Evolutionary conservation across 2,113 vertebrate species (phyloP), one percentile per base, ranked within the genome.

Genomic region (Hepsetus odoe): DNA sequence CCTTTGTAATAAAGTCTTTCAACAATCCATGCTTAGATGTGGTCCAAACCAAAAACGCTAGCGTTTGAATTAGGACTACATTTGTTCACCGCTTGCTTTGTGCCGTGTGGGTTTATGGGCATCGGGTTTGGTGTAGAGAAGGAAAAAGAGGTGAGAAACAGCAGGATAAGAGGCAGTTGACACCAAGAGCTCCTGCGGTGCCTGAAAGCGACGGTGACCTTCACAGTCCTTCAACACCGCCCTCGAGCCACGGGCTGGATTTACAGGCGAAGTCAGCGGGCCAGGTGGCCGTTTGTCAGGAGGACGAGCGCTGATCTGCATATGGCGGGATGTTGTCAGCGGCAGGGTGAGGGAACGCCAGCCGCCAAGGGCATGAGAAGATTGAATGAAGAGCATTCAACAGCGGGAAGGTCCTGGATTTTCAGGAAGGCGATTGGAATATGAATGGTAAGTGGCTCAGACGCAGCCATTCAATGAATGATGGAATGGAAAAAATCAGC

Each of bases 141-240:
- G 42, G 12, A 14, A 44, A 44, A 44, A 2, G 12, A 44, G 51
- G 12, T 14, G 55, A 33, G 18, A 32, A 35, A 20, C 32, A 65
- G 20, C n/a, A 16, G 40, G 6, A 62, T 16, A 32, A 18, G 51
- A 49, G 12, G 4, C 46, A 5, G 46, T 6, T 5, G 18, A 49
- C 4, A 14, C 38, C 26, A 4, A 18, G 3, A 24, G 16, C 2
- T 58, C 35, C 65, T 46, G 75, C 53, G 49, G 20, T 26, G 26
- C 8, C 44, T 49, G 58, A 26, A 66, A 44, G 26, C 11, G 16
- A 46, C 42, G 24, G 4, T 71, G 77, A 74, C 58, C 74, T 82
- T 85, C 70, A 66, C 28, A 22, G 44, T 77, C 72, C 77, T 85
- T 68, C 71, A 86, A 72, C 85, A 81, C 85, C 87, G 82, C 88